Percentiles rank a stretch among this genome's conserved stretches.
These are phyloP conservation scores for Bombus balteatus DNA, from an alignment of 1,140 invertebrate genomes.

Conservation along the genomic window DNA sequence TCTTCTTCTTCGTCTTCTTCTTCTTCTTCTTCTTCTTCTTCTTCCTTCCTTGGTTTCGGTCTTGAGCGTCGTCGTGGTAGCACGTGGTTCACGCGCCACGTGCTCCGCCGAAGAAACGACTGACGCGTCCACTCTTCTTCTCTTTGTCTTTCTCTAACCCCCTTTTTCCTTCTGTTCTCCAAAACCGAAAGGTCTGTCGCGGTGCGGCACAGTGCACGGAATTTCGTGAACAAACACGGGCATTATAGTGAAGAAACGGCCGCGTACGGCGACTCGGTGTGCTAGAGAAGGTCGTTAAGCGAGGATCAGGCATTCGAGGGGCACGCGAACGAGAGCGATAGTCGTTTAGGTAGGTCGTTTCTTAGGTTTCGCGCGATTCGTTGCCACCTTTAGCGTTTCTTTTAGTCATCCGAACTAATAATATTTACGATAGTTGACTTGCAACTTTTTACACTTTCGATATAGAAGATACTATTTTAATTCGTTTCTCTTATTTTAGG, in stretches of 20 bases:
- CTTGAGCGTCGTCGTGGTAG: not conserved
- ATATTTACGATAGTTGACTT: not conserved
- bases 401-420: not conserved
- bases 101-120: constrained; percentile 3
- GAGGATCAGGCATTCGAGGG: constrained; percentile 25
- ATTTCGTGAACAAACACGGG: constrained; percentile 39
- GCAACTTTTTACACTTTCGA: not conserved
- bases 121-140: not conserved
- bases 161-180: constrained; percentile 12
- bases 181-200: constrained; percentile 50
- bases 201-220: constrained; percentile 46
- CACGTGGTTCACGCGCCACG: constrained; percentile 42
- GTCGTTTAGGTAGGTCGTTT: constrained; percentile 16
- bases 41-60: not conserved
- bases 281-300: constrained; percentile 25
- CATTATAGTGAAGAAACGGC: constrained; percentile 51
- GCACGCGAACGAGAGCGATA: not conserved
- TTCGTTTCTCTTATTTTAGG: not conserved
- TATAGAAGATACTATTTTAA: too few species aligned
- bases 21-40: not conserved
- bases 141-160: not conserved
- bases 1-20: not conserved
- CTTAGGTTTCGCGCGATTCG: constrained; percentile 15
- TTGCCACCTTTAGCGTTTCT: not conserved
- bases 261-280: constrained; percentile 36